Percentiles rank a stretch among this genome's conserved stretches.
Evolutionary conservation across 1,140 invertebrate genomes (phyloP).

Genomic region (Acyrthosiphon pisum): DNA sequence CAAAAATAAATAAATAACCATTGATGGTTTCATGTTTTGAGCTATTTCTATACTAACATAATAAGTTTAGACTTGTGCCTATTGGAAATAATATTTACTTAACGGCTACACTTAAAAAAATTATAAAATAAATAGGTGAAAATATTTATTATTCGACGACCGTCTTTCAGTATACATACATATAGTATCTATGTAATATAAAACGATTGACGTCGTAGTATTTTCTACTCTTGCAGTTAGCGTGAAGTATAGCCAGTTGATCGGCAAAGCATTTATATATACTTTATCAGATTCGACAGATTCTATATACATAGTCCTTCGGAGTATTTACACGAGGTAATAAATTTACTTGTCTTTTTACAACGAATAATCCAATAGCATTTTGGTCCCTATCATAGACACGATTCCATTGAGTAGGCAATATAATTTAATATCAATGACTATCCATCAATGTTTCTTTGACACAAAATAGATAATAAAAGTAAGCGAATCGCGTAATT

Average conservation of each 20-base stretch:
- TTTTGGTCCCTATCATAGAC: constrained; percentile 40
- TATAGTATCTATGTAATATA: background rate
- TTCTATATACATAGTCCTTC: constrained; percentile 9
- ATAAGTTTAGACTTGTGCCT: background rate
- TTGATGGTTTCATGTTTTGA: background rate
- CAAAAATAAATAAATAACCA: background rate
- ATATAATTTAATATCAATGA: constrained; percentile 39
- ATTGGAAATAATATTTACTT: background rate
- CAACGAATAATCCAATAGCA: constrained; percentile 41
- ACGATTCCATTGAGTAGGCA: constrained; percentile 35
- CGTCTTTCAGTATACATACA: background rate
- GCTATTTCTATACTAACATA: background rate
- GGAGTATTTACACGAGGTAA: constrained; percentile 26
- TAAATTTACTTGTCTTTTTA: constrained; percentile 42
- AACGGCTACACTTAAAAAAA: background rate
- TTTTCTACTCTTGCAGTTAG: constrained; percentile 9
- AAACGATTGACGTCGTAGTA: background rate
- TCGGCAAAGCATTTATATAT: constrained; percentile 10
- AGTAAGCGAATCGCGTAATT: background rate
- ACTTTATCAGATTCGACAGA: constrained; percentile 46
- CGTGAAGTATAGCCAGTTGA: background rate
- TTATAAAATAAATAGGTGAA: background rate
- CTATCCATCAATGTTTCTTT: constrained; percentile 36
- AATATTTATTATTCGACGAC: background rate
- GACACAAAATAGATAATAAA: constrained; percentile 49